A percentile compares a stretch with the other conserved stretches of the same genome.
Evolutionary conservation across 2,797 vertebrate genomes (phyloP).

Genomic region (Buphagus erythrorhynchus): DNA sequence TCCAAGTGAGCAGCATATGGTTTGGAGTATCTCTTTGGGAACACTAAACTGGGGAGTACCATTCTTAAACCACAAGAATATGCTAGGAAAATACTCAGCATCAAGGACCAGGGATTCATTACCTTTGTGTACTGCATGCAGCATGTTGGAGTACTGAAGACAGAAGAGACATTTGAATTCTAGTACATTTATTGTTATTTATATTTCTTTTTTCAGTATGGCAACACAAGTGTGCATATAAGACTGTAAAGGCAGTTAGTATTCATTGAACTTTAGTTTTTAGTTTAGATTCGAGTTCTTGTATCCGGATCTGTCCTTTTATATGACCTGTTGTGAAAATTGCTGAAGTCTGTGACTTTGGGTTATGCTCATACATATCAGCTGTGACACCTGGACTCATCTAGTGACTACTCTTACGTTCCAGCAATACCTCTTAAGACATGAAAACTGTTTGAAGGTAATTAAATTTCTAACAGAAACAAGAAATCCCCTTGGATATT

Average conservation of each 20-base stretch:
- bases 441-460: not conserved
- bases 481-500: not conserved
- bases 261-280: not conserved
- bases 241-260: not conserved
- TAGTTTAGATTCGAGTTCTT: not conserved
- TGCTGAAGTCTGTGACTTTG: not conserved
- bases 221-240: not conserved
- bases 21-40: not conserved
- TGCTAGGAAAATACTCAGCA: not conserved
- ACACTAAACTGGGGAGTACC: not conserved
- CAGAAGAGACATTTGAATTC: not conserved
- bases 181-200: not conserved
- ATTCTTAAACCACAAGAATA: not conserved
- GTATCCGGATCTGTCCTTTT: not conserved
- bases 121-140: not conserved
- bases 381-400: not conserved
- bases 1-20: accelerated
- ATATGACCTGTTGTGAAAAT: not conserved
- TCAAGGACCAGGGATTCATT: not conserved
- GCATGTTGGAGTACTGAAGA: not conserved
- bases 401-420: not conserved
- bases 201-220: not conserved
- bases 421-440: not conserved
- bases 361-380: not conserved
- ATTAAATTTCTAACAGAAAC: not conserved